Evolutionary conservation across 2,113 vertebrate genomes (phyloP), one percentile per base, ranked within the genome.

Genomic region (Copsychus sechellarum): DNA sequence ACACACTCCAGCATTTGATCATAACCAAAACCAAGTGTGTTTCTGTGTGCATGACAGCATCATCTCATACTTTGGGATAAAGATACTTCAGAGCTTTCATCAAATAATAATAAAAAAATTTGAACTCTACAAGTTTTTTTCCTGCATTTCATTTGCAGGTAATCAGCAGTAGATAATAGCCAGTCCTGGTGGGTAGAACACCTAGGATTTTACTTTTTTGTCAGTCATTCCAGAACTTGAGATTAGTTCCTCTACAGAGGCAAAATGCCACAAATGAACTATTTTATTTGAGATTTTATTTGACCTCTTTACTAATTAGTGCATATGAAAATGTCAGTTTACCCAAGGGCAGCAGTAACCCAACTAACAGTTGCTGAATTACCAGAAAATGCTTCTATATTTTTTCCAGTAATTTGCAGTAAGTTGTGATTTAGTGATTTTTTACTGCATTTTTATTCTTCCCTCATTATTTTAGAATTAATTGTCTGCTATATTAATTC

Each of bases 261-360:
- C 6, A 65, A 67, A 92, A 79, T 7, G 8, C 12, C 9, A 42
- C 25, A 94, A 91, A 91, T 26, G 9, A 84, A 86, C 47, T 70
- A 81, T 95, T 94, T 95, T 90, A 83, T 90, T 61, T 94, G 70
- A 90, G 86, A 88, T 90, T 86, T 90, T 93, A 80, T 93, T 86
- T 96, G 96, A 96, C 95, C 96, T 97, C 94, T 95, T 97, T 97
- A 92, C 72, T 95, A 96, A 97, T 97, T 97, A 97, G 96, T 96
- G 96, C 96, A 84, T 95, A 83, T 51, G 64, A 97, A 96, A 97
- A 97, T 97, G 91, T 70, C 42, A 88, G 88, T 83, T 96, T 95
- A 96, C 95, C 94, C 94, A 96, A 64, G 74, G 96, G 96, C 95
- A 88, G 76, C 58, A 83, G 80, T 51, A 86, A 92, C 42, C 76